These are phyloP conservation scores for Thecocarcelia acutangulata DNA, from an alignment of 2,888 invertebrate genomes.

Conservation along the genomic window DNA sequence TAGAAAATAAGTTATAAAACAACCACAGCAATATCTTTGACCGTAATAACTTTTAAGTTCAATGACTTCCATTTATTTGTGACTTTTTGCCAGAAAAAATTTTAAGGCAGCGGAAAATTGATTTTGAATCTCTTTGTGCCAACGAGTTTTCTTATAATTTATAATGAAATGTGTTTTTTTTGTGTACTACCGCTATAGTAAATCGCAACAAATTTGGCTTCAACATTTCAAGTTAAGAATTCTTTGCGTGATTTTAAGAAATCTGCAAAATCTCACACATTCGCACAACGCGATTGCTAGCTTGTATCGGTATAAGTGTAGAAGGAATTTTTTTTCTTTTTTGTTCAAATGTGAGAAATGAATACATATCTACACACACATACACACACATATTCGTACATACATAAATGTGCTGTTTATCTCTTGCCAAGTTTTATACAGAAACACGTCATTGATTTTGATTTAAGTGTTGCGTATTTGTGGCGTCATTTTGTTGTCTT, in stretches of 20 bases:
- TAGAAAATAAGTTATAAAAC: too few species aligned
- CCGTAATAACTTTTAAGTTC: neutral
- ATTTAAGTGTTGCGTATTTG: conserved; percentile 67
- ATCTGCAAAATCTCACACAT: neutral
- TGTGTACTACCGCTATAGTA: neutral
- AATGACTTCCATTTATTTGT: neutral
- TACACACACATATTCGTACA: neutral
- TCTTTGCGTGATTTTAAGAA: conserved; percentile 9
- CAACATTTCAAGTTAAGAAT: neutral
- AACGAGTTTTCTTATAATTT: conserved; percentile 25
- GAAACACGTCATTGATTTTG: conserved; percentile 66
- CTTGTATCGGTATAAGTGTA: neutral
- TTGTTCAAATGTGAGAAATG: neutral
- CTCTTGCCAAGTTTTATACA: conserved; percentile 54
- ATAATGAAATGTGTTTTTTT: conserved; percentile 16
- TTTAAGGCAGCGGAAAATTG: too few species aligned
- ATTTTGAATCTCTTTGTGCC: too few species aligned
- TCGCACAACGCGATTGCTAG: neutral
- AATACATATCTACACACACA: neutral
- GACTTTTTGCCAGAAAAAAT: neutral
- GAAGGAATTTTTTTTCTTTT: neutral
- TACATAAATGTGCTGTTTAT: conserved; percentile 20
- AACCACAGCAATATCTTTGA: neutral
- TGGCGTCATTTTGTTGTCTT: conserved; percentile 61
- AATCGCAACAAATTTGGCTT: conserved; percentile 47